Evolutionary conservation across 2,113 vertebrate genomes (phyloP).

Genomic region (Labrus mixtus): DNA sequence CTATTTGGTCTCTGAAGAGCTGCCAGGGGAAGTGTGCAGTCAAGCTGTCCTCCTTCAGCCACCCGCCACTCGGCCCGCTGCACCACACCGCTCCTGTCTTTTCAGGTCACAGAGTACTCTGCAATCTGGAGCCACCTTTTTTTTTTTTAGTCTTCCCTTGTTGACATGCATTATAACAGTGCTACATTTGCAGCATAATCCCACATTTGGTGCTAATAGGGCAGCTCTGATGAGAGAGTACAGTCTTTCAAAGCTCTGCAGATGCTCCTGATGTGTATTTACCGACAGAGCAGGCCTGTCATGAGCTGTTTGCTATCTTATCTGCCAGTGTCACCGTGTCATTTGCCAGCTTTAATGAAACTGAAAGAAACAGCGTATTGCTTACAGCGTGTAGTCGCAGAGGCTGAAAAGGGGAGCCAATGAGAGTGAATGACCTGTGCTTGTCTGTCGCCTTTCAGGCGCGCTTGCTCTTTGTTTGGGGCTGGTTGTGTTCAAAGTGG

Average conservation of each 20-base stretch:
- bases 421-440: conserved; percentile 33
- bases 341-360: conserved; percentile 79
- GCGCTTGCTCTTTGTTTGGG: conserved; percentile 52
- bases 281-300: conserved; percentile 35
- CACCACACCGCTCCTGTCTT: conserved; percentile 33
- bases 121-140: conserved; percentile 18
- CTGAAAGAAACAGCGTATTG: conserved; percentile 46
- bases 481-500: conserved; percentile 38
- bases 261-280: conserved; percentile 55
- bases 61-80: conserved; percentile 32
- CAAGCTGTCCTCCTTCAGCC: conserved; percentile 58
- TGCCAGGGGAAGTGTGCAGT: conserved; percentile 54
- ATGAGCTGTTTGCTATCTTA: conserved; percentile 54
- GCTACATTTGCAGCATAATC: conserved; percentile 31
- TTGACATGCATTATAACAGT: conserved; percentile 49
- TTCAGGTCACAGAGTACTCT: conserved; percentile 56
- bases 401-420: conserved; percentile 38
- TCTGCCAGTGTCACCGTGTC: conserved; percentile 52
- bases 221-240: conserved; percentile 27
- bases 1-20: conserved; percentile 62
- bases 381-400: conserved; percentile 55
- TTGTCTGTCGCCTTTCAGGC: conserved; percentile 49
- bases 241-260: conserved; percentile 40
- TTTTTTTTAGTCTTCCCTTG: conserved; percentile 13
- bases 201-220: conserved; percentile 35